These are phyloP conservation scores for Otocyon megalotis DNA, from an alignment of 2,113 vertebrate species.

Conservation along the genomic window DNA sequence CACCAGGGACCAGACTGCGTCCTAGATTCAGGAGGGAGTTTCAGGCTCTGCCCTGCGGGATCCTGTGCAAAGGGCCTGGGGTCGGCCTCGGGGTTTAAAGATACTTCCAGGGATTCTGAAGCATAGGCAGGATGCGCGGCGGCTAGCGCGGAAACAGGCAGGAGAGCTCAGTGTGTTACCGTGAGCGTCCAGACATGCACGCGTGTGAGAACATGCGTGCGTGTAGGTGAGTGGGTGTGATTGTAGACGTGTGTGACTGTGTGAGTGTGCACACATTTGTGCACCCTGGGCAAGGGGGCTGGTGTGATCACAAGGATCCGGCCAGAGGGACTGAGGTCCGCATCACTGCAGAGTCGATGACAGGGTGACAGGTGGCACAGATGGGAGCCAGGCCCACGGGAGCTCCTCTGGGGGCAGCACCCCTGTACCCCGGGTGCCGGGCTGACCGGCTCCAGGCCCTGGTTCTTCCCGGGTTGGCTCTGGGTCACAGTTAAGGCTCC, in stretches of 20 bases:
- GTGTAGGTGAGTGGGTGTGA: background rate
- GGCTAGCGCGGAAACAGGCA: background rate
- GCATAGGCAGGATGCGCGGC: background rate
- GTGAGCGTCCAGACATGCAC: rapidly evolving
- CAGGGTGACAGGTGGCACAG: background rate
- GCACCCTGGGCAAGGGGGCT: background rate
- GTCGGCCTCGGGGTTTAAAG: background rate
- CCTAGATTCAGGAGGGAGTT: no score
- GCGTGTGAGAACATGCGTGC: background rate
- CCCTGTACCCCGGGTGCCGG: rapidly evolving
- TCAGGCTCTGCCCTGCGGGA: background rate
- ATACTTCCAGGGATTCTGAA: rapidly evolving
- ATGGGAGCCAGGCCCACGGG: background rate
- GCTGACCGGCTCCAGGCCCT: no score
- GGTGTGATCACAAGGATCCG: background rate
- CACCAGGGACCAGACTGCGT: background rate
- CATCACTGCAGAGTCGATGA: background rate
- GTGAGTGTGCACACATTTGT: rapidly evolving
- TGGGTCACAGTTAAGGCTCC: background rate
- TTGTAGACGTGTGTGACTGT: no score
- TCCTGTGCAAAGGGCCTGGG: background rate
- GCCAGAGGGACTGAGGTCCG: background rate
- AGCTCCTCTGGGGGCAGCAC: background rate
- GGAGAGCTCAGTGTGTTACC: background rate
- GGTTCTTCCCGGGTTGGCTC: background rate